These are phyloP conservation scores for Luscinia luscinia DNA, from an alignment of 2,797 vertebrate genomes.

Conservation along the genomic window DNA sequence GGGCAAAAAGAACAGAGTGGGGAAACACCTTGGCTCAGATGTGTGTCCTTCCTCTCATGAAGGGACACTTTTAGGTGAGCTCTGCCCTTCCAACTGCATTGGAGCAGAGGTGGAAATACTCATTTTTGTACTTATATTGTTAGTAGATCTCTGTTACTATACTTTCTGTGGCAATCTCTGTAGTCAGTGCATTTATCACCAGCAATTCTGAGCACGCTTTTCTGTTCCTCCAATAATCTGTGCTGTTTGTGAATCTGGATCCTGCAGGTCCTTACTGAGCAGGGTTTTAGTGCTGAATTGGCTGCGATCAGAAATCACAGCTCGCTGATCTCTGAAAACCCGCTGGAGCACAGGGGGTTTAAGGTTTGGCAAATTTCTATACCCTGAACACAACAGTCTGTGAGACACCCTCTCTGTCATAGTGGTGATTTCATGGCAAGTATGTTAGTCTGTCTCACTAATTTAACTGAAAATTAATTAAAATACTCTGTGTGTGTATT, in stretches of 20 bases:
- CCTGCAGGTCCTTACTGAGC: rapidly evolving
- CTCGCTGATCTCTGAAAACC: not conserved
- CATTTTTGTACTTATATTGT: not conserved
- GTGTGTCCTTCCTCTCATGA: not conserved
- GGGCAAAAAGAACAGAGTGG: not conserved
- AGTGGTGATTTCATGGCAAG: not conserved
- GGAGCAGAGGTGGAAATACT: not conserved
- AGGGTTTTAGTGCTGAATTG: rapidly evolving
- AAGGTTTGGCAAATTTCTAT: not conserved
- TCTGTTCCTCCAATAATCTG: not conserved
- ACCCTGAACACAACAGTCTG: not conserved
- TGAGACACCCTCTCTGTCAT: not conserved
- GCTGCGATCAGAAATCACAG: not conserved
- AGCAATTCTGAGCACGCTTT: not conserved
- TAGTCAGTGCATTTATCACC: not conserved
- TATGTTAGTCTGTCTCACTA: not conserved
- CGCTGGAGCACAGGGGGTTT: not conserved
- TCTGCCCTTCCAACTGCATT: not conserved
- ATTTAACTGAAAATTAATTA: not conserved
- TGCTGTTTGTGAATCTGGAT: no score
- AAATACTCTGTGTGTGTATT: not conserved
- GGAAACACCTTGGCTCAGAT: rapidly evolving
- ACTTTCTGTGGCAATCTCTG: not conserved
- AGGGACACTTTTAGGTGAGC: not conserved
- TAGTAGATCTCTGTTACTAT: not conserved